Evolutionary conservation across 1,140 invertebrate species (phyloP).

Genomic region (Saccostrea cuccullata): DNA sequence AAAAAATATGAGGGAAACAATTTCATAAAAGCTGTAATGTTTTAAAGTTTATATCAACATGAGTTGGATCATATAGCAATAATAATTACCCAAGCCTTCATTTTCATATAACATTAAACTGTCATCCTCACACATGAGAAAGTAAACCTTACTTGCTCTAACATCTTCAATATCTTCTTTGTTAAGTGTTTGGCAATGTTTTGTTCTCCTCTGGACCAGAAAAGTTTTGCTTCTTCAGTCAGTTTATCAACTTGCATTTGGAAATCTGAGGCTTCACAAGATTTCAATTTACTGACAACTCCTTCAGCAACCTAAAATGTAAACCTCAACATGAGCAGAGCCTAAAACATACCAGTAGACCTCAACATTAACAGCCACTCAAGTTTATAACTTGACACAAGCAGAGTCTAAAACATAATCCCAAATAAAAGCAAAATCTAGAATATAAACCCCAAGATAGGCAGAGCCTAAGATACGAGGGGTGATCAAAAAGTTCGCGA

Average conservation of each 20-base stretch:
- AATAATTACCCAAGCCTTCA: too few species aligned
- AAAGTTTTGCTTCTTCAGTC: constrained; percentile 83
- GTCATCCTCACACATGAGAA: neutral
- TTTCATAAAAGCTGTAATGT: neutral
- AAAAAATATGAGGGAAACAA: too few species aligned
- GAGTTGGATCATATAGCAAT: neutral
- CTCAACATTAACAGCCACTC: too few species aligned
- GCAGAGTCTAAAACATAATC: too few species aligned
- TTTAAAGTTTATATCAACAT: neutral
- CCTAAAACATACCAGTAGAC: too few species aligned
- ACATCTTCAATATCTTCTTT: constrained; percentile 78
- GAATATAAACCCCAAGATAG: too few species aligned
- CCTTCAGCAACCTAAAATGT: constrained; percentile 69
- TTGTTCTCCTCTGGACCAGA: constrained; percentile 82
- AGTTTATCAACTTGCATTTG: constrained; percentile 69
- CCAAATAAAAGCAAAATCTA: too few species aligned
- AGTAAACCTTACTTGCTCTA: constrained; percentile 69
- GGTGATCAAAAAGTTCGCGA: too few species aligned
- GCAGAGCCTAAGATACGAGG: too few species aligned
- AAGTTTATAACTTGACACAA: too few species aligned
- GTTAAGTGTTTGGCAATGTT: constrained; percentile 82
- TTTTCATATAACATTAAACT: neutral
- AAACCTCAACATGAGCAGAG: constrained; percentile 9
- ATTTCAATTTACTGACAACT: constrained; percentile 64
- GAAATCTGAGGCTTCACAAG: constrained; percentile 52